Evolutionary conservation across 2,888 invertebrate genomes (phyloP).

Genomic region (Cephus spinipes): DNA sequence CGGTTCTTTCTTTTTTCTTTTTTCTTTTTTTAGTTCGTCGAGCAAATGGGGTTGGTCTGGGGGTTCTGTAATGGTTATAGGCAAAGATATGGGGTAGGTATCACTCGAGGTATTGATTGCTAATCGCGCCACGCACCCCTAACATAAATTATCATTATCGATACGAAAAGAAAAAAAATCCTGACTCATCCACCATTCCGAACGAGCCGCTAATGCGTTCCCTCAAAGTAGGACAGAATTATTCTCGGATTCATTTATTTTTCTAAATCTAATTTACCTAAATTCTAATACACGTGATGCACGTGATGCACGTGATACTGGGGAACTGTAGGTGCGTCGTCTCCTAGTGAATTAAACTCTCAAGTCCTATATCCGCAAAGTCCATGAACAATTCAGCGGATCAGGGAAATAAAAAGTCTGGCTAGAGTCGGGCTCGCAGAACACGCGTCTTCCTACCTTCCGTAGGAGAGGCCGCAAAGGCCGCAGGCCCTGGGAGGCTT

Average conservation of each 20-base stretch:
- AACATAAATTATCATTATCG: constrained; percentile 59
- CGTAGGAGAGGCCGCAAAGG: constrained; percentile 2
- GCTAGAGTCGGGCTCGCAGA: neutral
- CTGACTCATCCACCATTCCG: constrained; percentile 54
- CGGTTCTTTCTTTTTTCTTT: neutral
- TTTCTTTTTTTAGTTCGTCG: neutral
- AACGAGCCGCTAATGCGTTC: constrained; percentile 12
- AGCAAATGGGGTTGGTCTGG: constrained; percentile 3
- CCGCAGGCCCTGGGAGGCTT: constrained; percentile 28
- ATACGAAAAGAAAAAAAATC: constrained; percentile 49
- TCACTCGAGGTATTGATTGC: constrained; percentile 55
- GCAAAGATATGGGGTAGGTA: constrained; percentile 20
- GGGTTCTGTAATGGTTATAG: constrained; percentile 3
- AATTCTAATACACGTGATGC: no score
- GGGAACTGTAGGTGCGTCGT: no score
- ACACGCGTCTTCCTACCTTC: neutral
- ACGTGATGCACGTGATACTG: no score
- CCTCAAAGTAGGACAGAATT: neutral
- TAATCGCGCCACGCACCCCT: constrained; percentile 59
- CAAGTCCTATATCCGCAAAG: neutral
- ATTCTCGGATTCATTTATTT: no score
- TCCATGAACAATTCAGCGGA: constrained; percentile 32
- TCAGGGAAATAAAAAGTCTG: constrained; percentile 15
- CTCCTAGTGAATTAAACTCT: no score
- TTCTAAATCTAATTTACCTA: no score